These are phyloP conservation scores for Serrognathus titanus DNA, from an alignment of 2,888 invertebrate genomes.

Conservation along the genomic window DNA sequence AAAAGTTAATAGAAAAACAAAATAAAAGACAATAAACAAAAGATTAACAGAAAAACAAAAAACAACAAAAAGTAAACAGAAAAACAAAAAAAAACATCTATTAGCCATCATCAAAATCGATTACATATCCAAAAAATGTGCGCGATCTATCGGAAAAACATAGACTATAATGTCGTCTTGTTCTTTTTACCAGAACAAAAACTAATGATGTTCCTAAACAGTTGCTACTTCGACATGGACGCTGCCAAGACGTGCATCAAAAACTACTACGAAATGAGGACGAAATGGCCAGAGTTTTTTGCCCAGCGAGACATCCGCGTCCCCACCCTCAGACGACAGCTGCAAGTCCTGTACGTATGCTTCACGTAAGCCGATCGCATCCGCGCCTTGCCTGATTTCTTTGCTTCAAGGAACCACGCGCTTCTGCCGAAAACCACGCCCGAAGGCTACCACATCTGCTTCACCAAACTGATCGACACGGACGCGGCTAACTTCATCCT, in stretches of 20 bases:
- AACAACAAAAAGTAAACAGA: no score
- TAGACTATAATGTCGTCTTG: neutral
- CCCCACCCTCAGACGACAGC: no score
- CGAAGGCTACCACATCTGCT: conserved; percentile 58
- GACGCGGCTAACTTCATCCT: conserved; percentile 58
- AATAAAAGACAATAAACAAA: no score
- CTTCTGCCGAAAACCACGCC: conserved; percentile 52
- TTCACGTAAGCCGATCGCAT: no score
- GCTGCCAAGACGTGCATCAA: conserved; percentile 66
- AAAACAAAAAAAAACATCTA: no score
- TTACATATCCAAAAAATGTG: no score
- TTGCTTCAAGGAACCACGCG: conserved; percentile 19
- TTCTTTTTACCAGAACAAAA: conserved; percentile 20
- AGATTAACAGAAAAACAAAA: no score
- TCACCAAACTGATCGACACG: conserved; percentile 51
- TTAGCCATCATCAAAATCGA: no score
- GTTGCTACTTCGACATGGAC: conserved; percentile 62
- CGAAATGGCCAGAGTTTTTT: conserved; percentile 61
- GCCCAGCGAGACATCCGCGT: conserved; percentile 44
- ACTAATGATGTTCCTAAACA: conserved; percentile 62
- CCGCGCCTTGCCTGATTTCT: neutral
- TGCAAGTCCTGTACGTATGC: no score
- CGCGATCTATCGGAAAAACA: no score
- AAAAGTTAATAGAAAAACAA: no score
- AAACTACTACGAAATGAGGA: conserved; percentile 59